phyloP scores from a whole-genome alignment of 2,888 invertebrate genomes.

The Drosophila incognita region DNA sequence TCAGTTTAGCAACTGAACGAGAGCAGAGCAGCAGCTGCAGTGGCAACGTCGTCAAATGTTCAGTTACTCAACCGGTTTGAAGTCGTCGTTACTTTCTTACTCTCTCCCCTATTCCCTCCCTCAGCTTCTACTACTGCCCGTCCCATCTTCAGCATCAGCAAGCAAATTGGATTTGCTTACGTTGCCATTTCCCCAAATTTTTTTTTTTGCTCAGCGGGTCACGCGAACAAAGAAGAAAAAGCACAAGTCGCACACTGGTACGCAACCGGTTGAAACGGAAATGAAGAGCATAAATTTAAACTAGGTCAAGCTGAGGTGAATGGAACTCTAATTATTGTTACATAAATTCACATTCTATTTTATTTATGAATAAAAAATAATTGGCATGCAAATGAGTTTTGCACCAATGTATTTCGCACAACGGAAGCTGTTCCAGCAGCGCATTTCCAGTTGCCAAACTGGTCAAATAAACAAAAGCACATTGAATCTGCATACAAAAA shows the following conservation, averaged over 20 bases:
- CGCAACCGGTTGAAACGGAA: background rate
- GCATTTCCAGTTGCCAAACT: constrained; percentile 33
- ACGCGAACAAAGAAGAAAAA: constrained; percentile 56
- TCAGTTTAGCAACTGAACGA: constrained; percentile 4
- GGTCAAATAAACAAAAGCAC: constrained; percentile 45
- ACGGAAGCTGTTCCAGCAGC: constrained; percentile 46
- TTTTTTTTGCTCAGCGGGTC: constrained; percentile 41
- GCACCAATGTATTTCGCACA: constrained; percentile 32
- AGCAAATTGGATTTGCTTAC: constrained; percentile 59
- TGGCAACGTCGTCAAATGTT: constrained; percentile 24
- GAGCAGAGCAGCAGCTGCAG: constrained; percentile 1
- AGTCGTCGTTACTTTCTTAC: constrained; percentile 4
- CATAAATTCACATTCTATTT: background rate
- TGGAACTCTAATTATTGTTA: background rate
- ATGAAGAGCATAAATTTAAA: background rate
- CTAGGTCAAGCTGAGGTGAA: background rate
- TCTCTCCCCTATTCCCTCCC: background rate
- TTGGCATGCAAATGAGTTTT: background rate
- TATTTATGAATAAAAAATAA: background rate
- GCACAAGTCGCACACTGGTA: constrained; percentile 49
- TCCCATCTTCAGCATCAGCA: constrained; percentile 28
- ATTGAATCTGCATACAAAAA: constrained; percentile 43
- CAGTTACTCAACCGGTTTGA: constrained; percentile 53
- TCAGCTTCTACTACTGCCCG: background rate
- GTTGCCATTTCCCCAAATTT: constrained; percentile 45